Base-by-base conservation (phyloP, 2,888 invertebrate species). In the Taphrorychus bicolor region DNA sequence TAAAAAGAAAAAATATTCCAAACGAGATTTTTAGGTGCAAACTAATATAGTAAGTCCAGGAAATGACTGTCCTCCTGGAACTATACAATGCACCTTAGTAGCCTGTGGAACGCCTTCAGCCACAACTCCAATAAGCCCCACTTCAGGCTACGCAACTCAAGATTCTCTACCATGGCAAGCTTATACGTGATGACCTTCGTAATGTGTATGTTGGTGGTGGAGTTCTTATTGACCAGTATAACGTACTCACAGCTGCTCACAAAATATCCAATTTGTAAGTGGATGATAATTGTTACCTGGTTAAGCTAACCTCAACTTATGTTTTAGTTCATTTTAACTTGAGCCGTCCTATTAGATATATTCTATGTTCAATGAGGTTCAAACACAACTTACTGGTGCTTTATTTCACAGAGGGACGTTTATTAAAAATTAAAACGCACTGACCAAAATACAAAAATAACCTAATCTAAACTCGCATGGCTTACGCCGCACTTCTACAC, bases 141-240 rank as follows among this genome's bases (percentile, higher is more conserved):
- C 59, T 5, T 65, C 78, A 9, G 88, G 88, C 1, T 86, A 88
- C 80, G 88, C 90, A 9, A 83, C 82, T 67, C 90, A 85, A 73
- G 91, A 90, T 9, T 88, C 88, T 73, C 90, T 86, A 80, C 91
- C 91, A 2, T 92, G 91, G 91, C 88, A 88, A 83, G 89, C 87
- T 60, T 78, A 73, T 40, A 9, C 69, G 66, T 5, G 74, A 76
- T 61, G 74, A 76, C 61, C 73, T 67, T 70, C 17, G 18, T 9
- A 66, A 56, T n/a, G 73, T 17, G n/a, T 92, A 89, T 76, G 81
- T 90, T 45, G 91, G 91, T 14, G 89, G 66, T 22, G 70, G 70
- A 17, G 70, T 61, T 7, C 24, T 70, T 3, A 59, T 70, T 7
- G 65, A 68, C 19, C 70, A 70, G 65, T 70, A 65, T 23, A 53